Conservation (phyloP, 2,888 invertebrate species). For the Plagodis pulveraria region DNA sequence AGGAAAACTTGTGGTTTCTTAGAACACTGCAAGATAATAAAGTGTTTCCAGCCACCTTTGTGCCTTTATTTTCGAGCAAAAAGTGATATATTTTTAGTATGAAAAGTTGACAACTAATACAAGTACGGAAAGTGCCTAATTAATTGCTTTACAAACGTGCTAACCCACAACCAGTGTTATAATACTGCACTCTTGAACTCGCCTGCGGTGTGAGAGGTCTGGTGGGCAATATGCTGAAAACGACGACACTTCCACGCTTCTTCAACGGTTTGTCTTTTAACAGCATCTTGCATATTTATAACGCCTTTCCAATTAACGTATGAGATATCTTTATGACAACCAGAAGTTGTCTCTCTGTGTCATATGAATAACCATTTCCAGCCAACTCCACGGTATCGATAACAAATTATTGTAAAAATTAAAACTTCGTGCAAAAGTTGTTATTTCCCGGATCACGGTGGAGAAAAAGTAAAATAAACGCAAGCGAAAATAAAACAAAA, state of each 20-base stretch:
- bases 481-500: constrained; percentile 36
- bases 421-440: not conserved
- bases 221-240: constrained; percentile 3
- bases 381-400: too few relatives aligned
- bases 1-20: not conserved
- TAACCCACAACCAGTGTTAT: constrained; percentile 1
- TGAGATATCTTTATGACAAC: not conserved
- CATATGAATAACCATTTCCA: not conserved
- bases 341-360: not conserved
- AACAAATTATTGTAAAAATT: not conserved
- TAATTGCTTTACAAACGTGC: constrained; percentile 2
- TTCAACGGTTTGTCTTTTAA: constrained; percentile 11
- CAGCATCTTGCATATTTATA: constrained; percentile 8
- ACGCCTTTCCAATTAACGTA: not conserved
- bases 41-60: too few relatives aligned
- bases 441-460: constrained; percentile 40
- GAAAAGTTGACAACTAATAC: not conserved
- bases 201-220: constrained; percentile 4
- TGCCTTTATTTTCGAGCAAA: too few relatives aligned
- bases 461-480: constrained; percentile 21
- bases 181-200: not conserved
- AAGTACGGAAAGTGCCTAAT: too few relatives aligned
- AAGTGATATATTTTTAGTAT: not conserved
- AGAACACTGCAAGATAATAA: too few relatives aligned
- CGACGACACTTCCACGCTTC: not conserved